Base-by-base conservation (phyloP, 23 tunicate species). In the Halocynthia aurantium region DNA sequence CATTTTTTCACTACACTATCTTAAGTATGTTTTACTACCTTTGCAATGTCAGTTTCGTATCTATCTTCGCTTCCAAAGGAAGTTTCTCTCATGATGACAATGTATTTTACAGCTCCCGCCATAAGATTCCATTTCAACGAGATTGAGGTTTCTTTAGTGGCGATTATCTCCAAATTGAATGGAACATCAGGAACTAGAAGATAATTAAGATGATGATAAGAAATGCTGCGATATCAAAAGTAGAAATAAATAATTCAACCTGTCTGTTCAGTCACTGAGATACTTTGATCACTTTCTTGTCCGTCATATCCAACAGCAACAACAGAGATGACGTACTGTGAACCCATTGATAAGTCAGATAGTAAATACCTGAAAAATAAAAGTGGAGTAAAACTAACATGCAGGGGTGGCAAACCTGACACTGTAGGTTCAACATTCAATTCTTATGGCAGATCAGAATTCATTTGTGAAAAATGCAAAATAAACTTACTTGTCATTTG, bases 201-300 rank as follows among this genome's bases (percentile, higher is more conserved):
- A 71, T 60, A 60, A 0, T 60, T 60, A 60, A 15, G 64, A 60
- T 60, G 18, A 60, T 15, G 17, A 1, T 15, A 60, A 60, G 64
- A 60, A 15, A 15, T 15, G 17, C n/a, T 60, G 64, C 64, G 17
- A 60, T 60, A n/a, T 60, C 64, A 60, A 60, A n/a, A 60, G 64
- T 58, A 13, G 17, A 58, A 58, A 13, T 58, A 1, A 20, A 65
- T 65, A 10, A 10, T 65, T 64, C 56, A 19, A 74, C 78, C 8
- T 74, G 78, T 74, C 31, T 74, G 78, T 74, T 20, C 63, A 10
- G 78, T 50, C n/a, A 74, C 62, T 54, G 20, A 18, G 5, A 15
- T 49, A 54, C 78, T 74, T 11, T 22, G 65, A n/a, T 62, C 78
- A 18, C 78, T 74, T 54, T 74, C 78, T 18, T 74, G 78, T 20